Conservation (phyloP, 2,797 vertebrate species). For the Galaxias olidus region DNA sequence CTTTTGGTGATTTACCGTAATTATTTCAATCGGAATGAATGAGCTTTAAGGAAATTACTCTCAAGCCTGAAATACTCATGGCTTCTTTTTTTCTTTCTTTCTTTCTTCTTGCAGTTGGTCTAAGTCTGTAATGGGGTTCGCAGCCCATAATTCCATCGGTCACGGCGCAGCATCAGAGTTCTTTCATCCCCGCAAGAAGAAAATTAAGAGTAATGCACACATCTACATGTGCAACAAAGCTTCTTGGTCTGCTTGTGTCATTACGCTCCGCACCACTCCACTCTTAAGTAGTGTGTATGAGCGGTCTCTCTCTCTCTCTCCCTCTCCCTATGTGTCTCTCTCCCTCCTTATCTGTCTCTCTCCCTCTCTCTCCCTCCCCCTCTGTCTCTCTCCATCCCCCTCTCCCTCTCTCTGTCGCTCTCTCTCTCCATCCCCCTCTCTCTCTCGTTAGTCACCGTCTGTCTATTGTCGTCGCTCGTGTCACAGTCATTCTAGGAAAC, state of each 20-base stretch:
- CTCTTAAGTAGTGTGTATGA: constrained; percentile 37
- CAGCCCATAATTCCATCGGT: constrained; percentile 50
- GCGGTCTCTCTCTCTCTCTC: too few relatives aligned
- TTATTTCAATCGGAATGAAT: constrained; percentile 59
- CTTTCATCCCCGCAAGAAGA: constrained; percentile 51
- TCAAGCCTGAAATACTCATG: constrained; percentile 43
- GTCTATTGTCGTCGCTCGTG: constrained; percentile 21
- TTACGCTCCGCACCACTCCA: constrained; percentile 43
- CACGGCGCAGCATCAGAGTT: constrained; percentile 44
- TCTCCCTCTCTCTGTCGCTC: too few relatives aligned
- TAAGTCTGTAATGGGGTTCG: constrained; percentile 37
- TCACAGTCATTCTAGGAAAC: constrained; percentile 22
- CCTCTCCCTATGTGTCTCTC: constrained; percentile 39
- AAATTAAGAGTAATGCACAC: constrained; percentile 59
- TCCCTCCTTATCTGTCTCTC: constrained; percentile 25
- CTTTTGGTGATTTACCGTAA: constrained; percentile 53
- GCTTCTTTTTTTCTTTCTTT: neutral
- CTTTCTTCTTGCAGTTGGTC: constrained; percentile 28
- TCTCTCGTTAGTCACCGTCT: constrained; percentile 30
- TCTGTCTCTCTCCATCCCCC: constrained; percentile 39
- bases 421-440: constrained; percentile 35
- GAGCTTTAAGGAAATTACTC: constrained; percentile 53
- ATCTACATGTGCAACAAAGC: constrained; percentile 46
- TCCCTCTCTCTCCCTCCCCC: too few relatives aligned
- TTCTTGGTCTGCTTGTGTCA: constrained; percentile 44